Percentiles rank a stretch among this genome's conserved stretches.
These are phyloP conservation scores for Perca schrenkii DNA, from an alignment of 2,113 vertebrate species.

Conservation along the genomic window DNA sequence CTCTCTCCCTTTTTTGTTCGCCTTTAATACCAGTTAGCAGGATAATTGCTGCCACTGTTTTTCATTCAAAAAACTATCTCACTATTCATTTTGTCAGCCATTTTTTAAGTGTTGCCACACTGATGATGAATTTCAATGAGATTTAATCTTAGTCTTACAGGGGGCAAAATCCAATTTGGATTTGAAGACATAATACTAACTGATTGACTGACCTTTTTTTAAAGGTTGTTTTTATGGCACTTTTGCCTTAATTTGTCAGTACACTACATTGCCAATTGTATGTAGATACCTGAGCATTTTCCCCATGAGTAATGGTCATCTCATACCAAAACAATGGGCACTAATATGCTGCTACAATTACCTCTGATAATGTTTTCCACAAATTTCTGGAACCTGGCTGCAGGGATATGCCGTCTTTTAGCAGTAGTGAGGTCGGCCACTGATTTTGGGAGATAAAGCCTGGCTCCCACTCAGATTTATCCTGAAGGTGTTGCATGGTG, in stretches of 20 bases:
- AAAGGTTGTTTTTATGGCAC: slow-evolving; percentile 11
- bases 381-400: background rate
- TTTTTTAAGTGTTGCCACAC: background rate
- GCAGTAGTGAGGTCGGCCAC: background rate
- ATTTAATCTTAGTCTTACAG: slow-evolving; percentile 9
- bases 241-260: background rate
- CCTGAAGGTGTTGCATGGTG: background rate
- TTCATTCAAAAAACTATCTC: slow-evolving; percentile 39
- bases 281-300: background rate
- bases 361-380: background rate
- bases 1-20: slow-evolving; percentile 25
- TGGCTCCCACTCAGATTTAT: background rate
- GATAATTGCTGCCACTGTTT: slow-evolving; percentile 71
- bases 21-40: slow-evolving; percentile 72
- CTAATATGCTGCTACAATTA: background rate
- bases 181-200: background rate
- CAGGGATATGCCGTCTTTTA: background rate
- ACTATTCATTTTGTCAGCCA: background rate
- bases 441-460: background rate
- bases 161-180: background rate
- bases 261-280: background rate
- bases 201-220: background rate
- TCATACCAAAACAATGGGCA: background rate
- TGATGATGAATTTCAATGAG: slow-evolving; percentile 17
- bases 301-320: background rate